A percentile compares a stretch with the other conserved stretches of the same genome.
These are phyloP conservation scores for Bubalus kerabau DNA, from an alignment of 2,113 vertebrate species.

Conservation along the genomic window DNA sequence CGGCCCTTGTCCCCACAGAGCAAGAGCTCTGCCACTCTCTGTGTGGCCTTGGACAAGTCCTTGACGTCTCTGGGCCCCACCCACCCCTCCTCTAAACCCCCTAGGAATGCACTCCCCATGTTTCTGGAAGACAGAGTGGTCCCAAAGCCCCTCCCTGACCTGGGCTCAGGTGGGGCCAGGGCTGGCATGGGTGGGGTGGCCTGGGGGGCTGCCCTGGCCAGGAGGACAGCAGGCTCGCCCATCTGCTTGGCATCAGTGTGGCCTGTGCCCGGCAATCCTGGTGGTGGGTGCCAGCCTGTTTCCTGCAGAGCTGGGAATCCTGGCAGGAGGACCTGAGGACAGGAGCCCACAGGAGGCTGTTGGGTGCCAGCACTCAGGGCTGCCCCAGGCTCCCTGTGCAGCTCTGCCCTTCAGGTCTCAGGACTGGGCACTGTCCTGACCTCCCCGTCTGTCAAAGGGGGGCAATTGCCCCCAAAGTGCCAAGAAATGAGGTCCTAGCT, in stretches of 20 bases:
- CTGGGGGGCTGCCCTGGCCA: not conserved
- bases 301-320: not conserved
- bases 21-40: not conserved
- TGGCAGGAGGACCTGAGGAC: not conserved
- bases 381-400: not conserved
- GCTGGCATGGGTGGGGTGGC: not conserved
- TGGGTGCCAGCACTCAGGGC: not conserved
- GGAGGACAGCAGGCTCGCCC: not conserved
- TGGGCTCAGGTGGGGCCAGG: not conserved
- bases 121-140: conserved; percentile 56
- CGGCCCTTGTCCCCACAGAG: not conserved
- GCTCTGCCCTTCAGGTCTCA: too few relatives aligned
- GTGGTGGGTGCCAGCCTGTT: not conserved
- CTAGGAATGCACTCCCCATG: not conserved
- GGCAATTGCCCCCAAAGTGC: too few relatives aligned
- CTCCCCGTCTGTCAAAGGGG: not conserved
- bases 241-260: not conserved
- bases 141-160: not conserved
- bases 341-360: not conserved
- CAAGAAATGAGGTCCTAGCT: not conserved
- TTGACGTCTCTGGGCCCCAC: not conserved
- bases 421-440: not conserved
- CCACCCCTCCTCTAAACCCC: not conserved
- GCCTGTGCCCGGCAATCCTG: fast-evolving
- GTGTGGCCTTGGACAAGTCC: not conserved